Percentiles rank a stretch among this genome's conserved stretches.
Evolutionary conservation across 2,888 invertebrate genomes (phyloP).

Genomic region (Oscheius sp.): DNA sequence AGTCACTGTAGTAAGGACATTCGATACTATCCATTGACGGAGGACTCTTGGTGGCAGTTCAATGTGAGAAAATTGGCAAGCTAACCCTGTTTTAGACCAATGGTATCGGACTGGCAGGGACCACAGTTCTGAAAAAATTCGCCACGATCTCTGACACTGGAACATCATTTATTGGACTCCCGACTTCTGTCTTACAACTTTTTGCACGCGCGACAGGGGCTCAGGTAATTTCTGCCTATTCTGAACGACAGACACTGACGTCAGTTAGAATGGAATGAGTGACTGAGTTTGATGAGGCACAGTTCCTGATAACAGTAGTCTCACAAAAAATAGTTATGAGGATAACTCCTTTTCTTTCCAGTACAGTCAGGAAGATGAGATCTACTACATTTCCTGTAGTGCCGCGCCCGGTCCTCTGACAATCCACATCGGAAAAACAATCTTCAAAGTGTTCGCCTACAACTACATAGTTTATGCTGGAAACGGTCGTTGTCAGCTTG

Average conservation of each 20-base stretch:
- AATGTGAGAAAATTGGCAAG: not conserved
- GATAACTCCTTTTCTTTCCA: not conserved
- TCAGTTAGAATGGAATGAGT: too few relatives aligned
- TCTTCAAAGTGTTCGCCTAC: constrained; percentile 41
- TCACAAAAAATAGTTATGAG: too few relatives aligned
- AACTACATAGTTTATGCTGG: constrained; percentile 39
- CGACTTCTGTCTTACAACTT: constrained; percentile 33
- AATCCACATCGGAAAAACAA: constrained; percentile 41
- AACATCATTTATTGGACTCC: constrained; percentile 53
- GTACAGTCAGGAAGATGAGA: constrained; percentile 27
- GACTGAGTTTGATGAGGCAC: too few relatives aligned
- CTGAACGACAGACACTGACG: not conserved
- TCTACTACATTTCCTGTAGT: constrained; percentile 48
- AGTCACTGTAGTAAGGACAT: constrained; percentile 41
- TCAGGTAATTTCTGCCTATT: not conserved
- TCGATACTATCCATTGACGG: constrained; percentile 29
- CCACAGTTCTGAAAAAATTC: constrained; percentile 21
- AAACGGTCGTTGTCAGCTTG: constrained; percentile 47
- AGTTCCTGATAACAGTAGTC: too few relatives aligned
- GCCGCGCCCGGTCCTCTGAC: constrained; percentile 35
- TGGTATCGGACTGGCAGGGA: not conserved
- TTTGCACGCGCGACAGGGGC: constrained; percentile 34
- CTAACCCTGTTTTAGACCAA: not conserved
- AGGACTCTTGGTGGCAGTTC: constrained; percentile 9
- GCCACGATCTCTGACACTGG: constrained; percentile 56